Evolutionary conservation across 2,888 invertebrate genomes (phyloP).

Genomic region (Ophion ellenae): DNA sequence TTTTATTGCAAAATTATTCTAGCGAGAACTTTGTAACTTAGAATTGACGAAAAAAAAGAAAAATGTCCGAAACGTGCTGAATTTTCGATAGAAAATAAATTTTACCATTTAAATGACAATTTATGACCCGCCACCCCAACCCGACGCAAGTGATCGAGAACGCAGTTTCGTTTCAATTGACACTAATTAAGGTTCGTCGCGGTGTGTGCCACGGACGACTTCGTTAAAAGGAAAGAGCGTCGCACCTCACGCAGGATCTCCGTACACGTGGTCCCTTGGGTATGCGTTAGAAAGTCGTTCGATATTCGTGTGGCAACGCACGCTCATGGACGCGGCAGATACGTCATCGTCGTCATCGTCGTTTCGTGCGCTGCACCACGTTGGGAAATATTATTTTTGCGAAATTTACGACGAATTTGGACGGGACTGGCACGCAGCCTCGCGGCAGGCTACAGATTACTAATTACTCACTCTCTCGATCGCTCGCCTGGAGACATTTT

Average conservation of each 20-base stretch:
- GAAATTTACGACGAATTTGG: slow-evolving; percentile 48
- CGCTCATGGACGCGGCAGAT: not conserved
- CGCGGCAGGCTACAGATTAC: slow-evolving; percentile 39
- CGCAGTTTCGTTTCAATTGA: not conserved
- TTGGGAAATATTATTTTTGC: slow-evolving; percentile 52
- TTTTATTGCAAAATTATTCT: too few relatives aligned
- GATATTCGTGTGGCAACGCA: slow-evolving; percentile 50
- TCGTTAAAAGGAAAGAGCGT: slow-evolving; percentile 15
- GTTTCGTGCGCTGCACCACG: not conserved
- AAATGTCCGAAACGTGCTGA: too few relatives aligned
- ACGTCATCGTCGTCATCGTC: not conserved
- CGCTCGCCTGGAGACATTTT: slow-evolving; percentile 4
- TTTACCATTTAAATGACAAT: too few relatives aligned
- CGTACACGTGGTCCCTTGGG: not conserved
- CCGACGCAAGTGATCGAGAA: not conserved
- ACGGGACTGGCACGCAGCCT: slow-evolving; percentile 3
- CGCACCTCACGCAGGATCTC: slow-evolving; percentile 1
- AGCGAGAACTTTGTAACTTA: too few relatives aligned
- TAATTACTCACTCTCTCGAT: slow-evolving; percentile 39
- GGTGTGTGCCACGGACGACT: not conserved
- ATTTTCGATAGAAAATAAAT: too few relatives aligned
- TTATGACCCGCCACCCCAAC: too few relatives aligned
- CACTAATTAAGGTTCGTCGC: not conserved
- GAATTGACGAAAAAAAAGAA: too few relatives aligned
- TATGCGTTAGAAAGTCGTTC: slow-evolving; percentile 60